Evolutionary conservation across 2,888 invertebrate species (phyloP).

Genomic region (Heliconius erato): DNA sequence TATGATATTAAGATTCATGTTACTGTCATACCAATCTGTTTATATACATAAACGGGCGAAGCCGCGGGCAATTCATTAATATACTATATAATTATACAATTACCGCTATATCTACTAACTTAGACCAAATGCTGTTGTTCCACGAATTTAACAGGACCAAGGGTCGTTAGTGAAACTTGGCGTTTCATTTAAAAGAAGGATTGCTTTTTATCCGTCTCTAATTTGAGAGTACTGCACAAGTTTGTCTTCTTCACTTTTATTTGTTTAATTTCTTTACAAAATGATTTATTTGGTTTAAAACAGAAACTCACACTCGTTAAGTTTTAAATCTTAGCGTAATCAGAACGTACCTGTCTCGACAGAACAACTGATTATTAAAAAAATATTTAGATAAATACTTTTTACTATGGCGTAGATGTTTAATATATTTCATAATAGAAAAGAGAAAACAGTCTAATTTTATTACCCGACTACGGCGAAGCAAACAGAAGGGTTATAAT

Average conservation of each 20-base stretch:
- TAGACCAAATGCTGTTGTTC: slow-evolving; percentile 10
- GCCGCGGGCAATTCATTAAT: neutral
- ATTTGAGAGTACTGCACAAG: slow-evolving; percentile 59
- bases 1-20: too few relatives aligned
- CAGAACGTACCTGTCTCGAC: too few relatives aligned
- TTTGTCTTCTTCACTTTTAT: slow-evolving; percentile 53
- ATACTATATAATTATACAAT: neutral
- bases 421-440: too few relatives aligned
- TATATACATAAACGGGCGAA: neutral
- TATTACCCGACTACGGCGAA: too few relatives aligned
- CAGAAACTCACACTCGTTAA: too few relatives aligned
- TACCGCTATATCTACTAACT: neutral
- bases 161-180: slow-evolving; percentile 74
- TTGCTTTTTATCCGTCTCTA: slow-evolving; percentile 66
- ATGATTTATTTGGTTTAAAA: slow-evolving; percentile 42
- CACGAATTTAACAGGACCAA: slow-evolving; percentile 30
- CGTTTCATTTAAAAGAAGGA: slow-evolving; percentile 76
- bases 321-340: too few relatives aligned
- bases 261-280: slow-evolving; percentile 37
- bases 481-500: too few relatives aligned
- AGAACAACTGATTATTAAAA: too few relatives aligned
- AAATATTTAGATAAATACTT: too few relatives aligned
- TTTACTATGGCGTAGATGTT: too few relatives aligned
- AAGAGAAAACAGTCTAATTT: too few relatives aligned
- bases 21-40: too few relatives aligned